A percentile compares a stretch with the other conserved stretches of the same genome.
Conservation (phyloP, 1,140 invertebrate genomes). For the Popillia japonica region DNA sequence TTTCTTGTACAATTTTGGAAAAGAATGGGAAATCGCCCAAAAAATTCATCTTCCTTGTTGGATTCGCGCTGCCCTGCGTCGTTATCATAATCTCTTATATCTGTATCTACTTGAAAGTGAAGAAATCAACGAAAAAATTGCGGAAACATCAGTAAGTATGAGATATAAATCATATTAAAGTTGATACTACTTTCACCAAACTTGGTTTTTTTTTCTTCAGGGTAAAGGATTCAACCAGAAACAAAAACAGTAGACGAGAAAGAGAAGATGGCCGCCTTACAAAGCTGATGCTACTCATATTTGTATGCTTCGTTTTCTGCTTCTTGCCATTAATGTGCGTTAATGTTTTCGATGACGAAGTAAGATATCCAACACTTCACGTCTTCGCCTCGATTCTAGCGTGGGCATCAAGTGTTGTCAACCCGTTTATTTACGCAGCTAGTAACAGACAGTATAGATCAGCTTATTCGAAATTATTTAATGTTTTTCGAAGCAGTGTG, state of each 20-base stretch:
- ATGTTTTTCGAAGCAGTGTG: slow-evolving; percentile 50
- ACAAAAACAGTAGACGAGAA: slow-evolving; percentile 58
- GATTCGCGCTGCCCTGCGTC: slow-evolving; percentile 81
- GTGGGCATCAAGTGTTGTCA: slow-evolving; percentile 87
- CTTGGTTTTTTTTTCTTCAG: slow-evolving; percentile 18
- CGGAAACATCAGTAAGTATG: slow-evolving; percentile 69
- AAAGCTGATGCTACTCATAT: slow-evolving; percentile 85
- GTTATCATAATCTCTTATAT: slow-evolving; percentile 85
- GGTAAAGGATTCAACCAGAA: not conserved
- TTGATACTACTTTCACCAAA: too few species aligned
- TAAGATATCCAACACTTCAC: slow-evolving; percentile 76
- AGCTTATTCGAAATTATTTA: slow-evolving; percentile 75
- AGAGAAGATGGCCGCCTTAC: slow-evolving; percentile 82
- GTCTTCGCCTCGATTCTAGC: slow-evolving; percentile 82
- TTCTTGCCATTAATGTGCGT: slow-evolving; percentile 87
- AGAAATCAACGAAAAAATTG: slow-evolving; percentile 74
- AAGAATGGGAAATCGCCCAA: slow-evolving; percentile 82
- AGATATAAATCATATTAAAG: too few species aligned
- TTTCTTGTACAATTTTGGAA: slow-evolving; percentile 86
- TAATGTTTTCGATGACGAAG: slow-evolving; percentile 82
- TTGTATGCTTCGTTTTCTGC: slow-evolving; percentile 82
- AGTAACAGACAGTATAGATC: slow-evolving; percentile 84
- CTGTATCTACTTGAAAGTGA: slow-evolving; percentile 84
- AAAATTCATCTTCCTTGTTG: slow-evolving; percentile 84
- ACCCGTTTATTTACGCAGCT: slow-evolving; percentile 87